Evolutionary conservation across 2,797 vertebrate genomes (phyloP).

Genomic region (Macrochelys suwanniensis): DNA sequence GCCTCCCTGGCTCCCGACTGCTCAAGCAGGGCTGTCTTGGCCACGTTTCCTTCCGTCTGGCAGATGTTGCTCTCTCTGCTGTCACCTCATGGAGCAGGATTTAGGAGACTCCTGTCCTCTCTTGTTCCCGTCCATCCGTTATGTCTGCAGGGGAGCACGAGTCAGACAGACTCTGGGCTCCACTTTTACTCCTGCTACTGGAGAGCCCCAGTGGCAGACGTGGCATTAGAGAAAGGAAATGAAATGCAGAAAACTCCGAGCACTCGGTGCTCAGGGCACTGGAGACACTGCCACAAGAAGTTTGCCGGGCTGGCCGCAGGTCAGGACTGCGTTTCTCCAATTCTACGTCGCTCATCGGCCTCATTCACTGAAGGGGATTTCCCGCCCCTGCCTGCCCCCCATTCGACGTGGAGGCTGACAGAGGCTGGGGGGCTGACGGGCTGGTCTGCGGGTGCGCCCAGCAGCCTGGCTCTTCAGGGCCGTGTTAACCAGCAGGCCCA

Average conservation of each 20-base stretch:
- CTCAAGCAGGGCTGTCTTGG: not conserved
- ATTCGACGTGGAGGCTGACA: no score
- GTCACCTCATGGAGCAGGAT: not conserved
- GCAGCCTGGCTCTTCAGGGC: not conserved
- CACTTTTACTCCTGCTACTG: not conserved
- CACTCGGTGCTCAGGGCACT: not conserved
- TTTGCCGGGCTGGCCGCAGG: not conserved
- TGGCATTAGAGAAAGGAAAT: not conserved
- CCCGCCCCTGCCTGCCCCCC: no score
- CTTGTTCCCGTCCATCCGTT: not conserved
- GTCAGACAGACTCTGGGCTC: not conserved
- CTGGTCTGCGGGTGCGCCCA: not conserved
- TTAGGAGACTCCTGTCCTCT: not conserved
- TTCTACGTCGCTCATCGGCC: not conserved
- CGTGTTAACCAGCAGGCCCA: not conserved
- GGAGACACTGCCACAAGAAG: not conserved
- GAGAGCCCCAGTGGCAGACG: not conserved
- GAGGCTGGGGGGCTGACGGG: not conserved
- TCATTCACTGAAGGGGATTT: not conserved
- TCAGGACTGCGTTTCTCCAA: not conserved
- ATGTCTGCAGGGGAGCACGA: no score
- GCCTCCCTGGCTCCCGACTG: not conserved
- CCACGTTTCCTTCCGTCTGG: not conserved
- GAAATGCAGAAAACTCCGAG: not conserved
- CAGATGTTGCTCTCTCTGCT: not conserved